Evolutionary conservation across 2,888 invertebrate genomes (phyloP), one percentile per base, ranked within the genome.

Genomic region (Eledona agricola): DNA sequence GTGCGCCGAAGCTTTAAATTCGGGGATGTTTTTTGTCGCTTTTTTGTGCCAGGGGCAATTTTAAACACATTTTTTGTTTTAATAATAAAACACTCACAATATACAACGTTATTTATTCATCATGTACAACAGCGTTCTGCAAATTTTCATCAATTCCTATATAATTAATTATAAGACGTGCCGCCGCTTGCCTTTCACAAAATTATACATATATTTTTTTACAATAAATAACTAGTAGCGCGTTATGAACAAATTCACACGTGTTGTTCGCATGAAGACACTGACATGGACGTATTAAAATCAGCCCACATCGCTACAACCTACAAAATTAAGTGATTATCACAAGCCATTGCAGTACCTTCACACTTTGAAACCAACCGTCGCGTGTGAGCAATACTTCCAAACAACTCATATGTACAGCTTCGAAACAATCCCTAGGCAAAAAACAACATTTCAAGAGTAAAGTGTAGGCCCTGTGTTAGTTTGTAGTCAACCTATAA

Each of bases 261-360:
- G 31, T 31, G 5, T 46, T n/a, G n/a, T n/a, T n/a, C n/a, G n/a
- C n/a, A n/a, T 47, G 47, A 47, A 47, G 37, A 47, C 37, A 47
- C 28, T 28, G 34, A 34, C 11, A 45, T 45, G 34, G 45, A 45
- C 34, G 34, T 45, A 34, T 45, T 29, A 12, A 29, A 42, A 16
- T 12, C 6, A 11, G 20, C 22, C 42, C 42, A 42, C 23, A 45
- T 45, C 45, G 9, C 15, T 25, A 6, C 29, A 47, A 25, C 28
- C 15, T 40, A 50, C n/a, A n/a, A 32, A 50, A 23, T 32, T 50
- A 40, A 38, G 25, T 40, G 34, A 50, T 50, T 50, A 50, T 50
- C 49, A 50, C 49, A 50, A 50, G 49, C 49, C 49, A 50, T 50
- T 38, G 29, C 49, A 50, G 49, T 40, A 50, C 20, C 16, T 40